These are phyloP conservation scores for Drosophila gaucha DNA, from an alignment of 2,888 invertebrate genomes.

Conservation along the genomic window DNA sequence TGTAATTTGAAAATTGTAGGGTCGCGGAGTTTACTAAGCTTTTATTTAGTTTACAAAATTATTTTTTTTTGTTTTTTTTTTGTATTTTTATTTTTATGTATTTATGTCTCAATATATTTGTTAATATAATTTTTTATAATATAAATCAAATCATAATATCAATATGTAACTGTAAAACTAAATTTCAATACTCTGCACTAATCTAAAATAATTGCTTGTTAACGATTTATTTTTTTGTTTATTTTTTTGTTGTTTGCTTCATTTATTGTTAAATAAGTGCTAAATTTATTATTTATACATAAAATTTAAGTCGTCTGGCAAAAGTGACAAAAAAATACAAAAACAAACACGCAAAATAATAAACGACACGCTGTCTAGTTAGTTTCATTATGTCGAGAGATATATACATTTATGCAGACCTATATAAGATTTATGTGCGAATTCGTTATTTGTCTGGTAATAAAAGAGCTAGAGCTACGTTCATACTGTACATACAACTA, in stretches of 20 bases:
- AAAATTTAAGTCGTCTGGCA: conserved; percentile 42
- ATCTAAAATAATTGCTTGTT: conserved; percentile 14
- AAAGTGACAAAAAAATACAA: conserved; percentile 28
- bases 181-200: neutral
- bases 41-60: too few species aligned
- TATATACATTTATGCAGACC: neutral
- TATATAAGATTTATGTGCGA: conserved; percentile 9
- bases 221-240: conserved; percentile 17
- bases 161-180: neutral
- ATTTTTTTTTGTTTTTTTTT: too few species aligned
- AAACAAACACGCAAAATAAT: conserved; percentile 18
- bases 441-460: neutral
- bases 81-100: too few species aligned
- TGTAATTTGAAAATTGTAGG: too few species aligned
- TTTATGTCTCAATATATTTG: too few species aligned
- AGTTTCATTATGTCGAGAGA: conserved; percentile 2
- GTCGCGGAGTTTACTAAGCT: too few species aligned
- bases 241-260: conserved; percentile 31
- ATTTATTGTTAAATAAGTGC: conserved; percentile 46
- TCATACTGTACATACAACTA: neutral
- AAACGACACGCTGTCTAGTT: conserved; percentile 58
- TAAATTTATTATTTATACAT: conserved; percentile 42
- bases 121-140: too few species aligned
- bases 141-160: neutral
- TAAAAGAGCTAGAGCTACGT: neutral